Percentiles rank a stretch among this genome's conserved stretches.
phyloP scores from a whole-genome alignment of 2,888 invertebrate genomes.

The Oscheius myriophilus region DNA sequence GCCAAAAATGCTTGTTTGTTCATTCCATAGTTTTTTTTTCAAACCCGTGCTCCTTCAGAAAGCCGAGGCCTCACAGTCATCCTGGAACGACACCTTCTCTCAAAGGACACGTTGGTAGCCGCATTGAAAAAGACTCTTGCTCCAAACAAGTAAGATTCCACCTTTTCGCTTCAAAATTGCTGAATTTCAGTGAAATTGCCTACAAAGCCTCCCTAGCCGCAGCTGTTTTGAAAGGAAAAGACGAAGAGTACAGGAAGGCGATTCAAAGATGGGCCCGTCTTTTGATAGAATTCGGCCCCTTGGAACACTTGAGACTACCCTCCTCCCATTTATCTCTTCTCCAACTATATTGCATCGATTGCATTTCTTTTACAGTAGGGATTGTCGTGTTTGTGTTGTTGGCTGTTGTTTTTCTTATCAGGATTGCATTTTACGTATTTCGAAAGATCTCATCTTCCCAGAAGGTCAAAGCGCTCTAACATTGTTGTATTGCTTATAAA shows the following conservation, averaged over 20 bases:
- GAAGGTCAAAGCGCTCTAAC: too few species aligned
- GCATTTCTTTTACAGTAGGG: background rate
- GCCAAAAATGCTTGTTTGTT: constrained; percentile 26
- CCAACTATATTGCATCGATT: constrained; percentile 15
- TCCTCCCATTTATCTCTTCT: background rate
- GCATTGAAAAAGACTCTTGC: constrained; percentile 11
- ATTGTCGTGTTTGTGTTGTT: too few species aligned
- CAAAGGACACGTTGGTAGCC: background rate
- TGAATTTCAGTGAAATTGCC: constrained; percentile 7
- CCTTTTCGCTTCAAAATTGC: background rate
- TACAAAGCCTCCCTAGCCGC: constrained; percentile 1
- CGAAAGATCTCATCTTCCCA: too few species aligned
- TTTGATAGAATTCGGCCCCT: background rate
- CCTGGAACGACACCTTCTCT: background rate
- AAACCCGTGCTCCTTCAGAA: background rate
- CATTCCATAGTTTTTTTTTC: background rate
- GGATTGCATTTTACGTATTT: too few species aligned
- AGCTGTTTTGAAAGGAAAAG: constrained; percentile 2
- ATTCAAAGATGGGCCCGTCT: constrained; percentile 14
- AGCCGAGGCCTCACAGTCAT: constrained; percentile 7
- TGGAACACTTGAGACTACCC: constrained; percentile 8
- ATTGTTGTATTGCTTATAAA: too few species aligned
- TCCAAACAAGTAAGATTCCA: background rate
- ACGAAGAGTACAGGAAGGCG: constrained; percentile 13
- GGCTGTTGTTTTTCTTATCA: too few species aligned